Evolutionary conservation across 2,797 vertebrate species (phyloP).

Genomic region (Danio albolineatus): DNA sequence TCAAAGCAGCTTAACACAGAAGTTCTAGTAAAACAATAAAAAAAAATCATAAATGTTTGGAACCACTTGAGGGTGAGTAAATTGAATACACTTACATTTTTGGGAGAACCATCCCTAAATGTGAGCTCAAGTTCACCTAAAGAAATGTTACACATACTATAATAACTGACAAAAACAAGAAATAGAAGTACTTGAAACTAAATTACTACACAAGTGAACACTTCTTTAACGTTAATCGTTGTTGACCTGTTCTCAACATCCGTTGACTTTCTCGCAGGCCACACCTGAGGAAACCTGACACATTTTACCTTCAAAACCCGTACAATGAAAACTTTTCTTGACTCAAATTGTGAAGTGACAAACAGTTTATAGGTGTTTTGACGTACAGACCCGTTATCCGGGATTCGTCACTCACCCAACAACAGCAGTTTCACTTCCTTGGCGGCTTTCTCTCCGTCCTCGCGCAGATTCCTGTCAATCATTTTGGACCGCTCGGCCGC

Average conservation of each 20-base stretch:
- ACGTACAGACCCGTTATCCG: not conserved
- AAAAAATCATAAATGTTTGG: too few relatives aligned
- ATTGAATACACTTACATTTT: too few relatives aligned
- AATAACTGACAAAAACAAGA: not conserved
- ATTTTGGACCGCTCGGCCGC: slow-evolving; percentile 94
- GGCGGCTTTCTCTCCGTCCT: slow-evolving; percentile 96
- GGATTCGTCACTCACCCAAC: slow-evolving; percentile 79
- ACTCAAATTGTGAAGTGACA: too few relatives aligned
- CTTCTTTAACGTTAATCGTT: not conserved
- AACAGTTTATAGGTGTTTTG: not conserved
- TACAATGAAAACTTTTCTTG: not conserved
- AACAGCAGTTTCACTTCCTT: slow-evolving; percentile 96
- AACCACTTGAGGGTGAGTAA: too few relatives aligned
- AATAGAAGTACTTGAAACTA: not conserved
- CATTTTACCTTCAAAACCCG: not conserved
- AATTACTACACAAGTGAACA: not conserved
- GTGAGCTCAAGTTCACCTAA: not conserved
- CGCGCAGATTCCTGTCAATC: slow-evolving; percentile 94
- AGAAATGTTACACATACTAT: not conserved
- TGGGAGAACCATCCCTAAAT: not conserved
- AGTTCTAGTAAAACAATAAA: too few relatives aligned
- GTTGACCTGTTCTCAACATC: not conserved
- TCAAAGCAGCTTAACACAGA: too few relatives aligned
- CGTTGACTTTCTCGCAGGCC: not conserved
- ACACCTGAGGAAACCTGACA: slow-evolving; percentile 24